Percentiles rank a stretch among this genome's conserved stretches.
phyloP scores from a whole-genome alignment of 2,113 vertebrate genomes.

The Acrocephalus arundinaceus region DNA sequence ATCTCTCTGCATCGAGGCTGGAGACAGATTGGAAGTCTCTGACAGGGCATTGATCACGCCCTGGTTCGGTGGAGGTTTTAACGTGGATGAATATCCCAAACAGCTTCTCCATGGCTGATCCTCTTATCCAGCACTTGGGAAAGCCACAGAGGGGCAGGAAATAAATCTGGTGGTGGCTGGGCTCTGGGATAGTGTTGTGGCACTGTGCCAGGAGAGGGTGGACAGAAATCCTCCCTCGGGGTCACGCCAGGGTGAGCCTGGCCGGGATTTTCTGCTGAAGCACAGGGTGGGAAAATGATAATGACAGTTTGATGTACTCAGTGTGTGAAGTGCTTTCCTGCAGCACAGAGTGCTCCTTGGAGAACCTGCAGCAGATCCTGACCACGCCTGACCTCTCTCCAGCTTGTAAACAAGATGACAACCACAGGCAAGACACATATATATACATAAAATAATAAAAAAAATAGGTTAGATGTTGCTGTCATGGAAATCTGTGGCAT shows the following conservation, averaged over 20 bases:
- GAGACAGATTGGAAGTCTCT: background rate
- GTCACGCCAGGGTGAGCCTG: background rate
- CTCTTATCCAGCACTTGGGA: background rate
- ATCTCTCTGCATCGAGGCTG: background rate
- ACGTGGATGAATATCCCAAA: background rate
- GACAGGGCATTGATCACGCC: accelerated
- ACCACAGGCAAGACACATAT: background rate
- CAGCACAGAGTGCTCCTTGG: background rate
- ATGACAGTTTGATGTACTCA: background rate
- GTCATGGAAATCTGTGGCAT: background rate
- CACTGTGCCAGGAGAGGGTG: background rate
- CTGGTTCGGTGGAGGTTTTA: background rate
- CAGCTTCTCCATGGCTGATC: background rate
- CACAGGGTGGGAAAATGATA: background rate
- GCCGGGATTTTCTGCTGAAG: background rate
- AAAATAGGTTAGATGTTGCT: background rate
- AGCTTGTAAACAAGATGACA: background rate
- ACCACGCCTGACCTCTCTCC: background rate
- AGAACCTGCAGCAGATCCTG: background rate
- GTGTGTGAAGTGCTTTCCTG: background rate
- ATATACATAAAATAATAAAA: background rate
- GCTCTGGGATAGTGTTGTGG: accelerated
- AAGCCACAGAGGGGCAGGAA: background rate
- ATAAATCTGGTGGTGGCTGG: background rate
- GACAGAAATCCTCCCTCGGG: background rate